A percentile compares a stretch with the other conserved stretches of the same genome.
Conservation (phyloP, 1,140 invertebrate genomes). For the Copidosoma floridanum region DNA sequence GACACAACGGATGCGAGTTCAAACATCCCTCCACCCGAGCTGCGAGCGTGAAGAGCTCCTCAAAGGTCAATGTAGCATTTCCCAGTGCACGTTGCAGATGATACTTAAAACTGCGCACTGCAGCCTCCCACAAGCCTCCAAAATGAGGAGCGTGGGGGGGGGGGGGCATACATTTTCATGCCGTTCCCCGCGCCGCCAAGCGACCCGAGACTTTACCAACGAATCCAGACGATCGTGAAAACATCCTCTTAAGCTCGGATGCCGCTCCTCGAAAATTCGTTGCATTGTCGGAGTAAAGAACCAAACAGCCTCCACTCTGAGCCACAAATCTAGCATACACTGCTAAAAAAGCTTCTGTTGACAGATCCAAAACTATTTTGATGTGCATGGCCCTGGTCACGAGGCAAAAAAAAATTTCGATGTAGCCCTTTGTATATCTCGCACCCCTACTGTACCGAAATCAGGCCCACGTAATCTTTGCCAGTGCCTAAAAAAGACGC, state of each 20-base stretch:
- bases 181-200: background rate
- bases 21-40: too few relatives aligned
- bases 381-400: constrained; percentile 35
- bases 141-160: too few relatives aligned
- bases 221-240: background rate
- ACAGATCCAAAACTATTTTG: constrained; percentile 35
- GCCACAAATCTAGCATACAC: constrained; percentile 43
- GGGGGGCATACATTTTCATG: background rate
- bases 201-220: background rate
- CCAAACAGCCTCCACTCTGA: constrained; percentile 30
- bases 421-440: constrained; percentile 28
- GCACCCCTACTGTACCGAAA: constrained; percentile 20
- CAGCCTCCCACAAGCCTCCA: too few relatives aligned
- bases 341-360: constrained; percentile 32
- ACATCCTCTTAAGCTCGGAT: too few relatives aligned
- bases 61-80: background rate
- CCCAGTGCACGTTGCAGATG: background rate
- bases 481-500: constrained; percentile 35
- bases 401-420: constrained; percentile 35
- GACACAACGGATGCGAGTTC: background rate
- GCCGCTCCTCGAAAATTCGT: too few relatives aligned
- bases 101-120: background rate
- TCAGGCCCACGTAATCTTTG: constrained; percentile 43
- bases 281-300: constrained; percentile 40
- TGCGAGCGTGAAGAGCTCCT: background rate